A percentile compares a stretch with the other conserved stretches of the same genome.
Conservation (phyloP, 2,888 invertebrate species). For the Hydraecia micacea region DNA sequence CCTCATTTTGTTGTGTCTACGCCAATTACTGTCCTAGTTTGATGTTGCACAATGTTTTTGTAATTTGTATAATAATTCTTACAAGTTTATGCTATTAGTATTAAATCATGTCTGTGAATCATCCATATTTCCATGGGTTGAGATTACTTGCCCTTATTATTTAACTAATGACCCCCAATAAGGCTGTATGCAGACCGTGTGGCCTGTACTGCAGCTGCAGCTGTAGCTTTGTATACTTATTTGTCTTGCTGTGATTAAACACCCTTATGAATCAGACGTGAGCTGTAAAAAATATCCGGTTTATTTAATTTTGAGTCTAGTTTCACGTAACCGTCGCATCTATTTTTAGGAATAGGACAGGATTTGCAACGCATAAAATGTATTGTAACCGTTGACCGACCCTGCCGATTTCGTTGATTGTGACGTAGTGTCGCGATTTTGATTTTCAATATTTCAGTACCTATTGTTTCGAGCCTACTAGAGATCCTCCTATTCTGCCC, state of each 20-base stretch:
- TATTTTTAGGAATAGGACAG: background rate
- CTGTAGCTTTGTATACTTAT: background rate
- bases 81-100: constrained; percentile 43
- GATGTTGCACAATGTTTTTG: constrained; percentile 37
- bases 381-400: background rate
- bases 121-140: constrained; percentile 45
- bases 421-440: background rate
- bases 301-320: background rate
- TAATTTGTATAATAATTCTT: constrained; percentile 45
- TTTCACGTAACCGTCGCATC: background rate
- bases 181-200: background rate
- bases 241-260: background rate
- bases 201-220: too few species aligned
- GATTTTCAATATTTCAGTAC: background rate
- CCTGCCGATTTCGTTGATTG: background rate
- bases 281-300: background rate
- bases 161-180: constrained; percentile 33
- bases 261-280: background rate
- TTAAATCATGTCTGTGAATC: constrained; percentile 44
- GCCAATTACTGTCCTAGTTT: constrained; percentile 32
- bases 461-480: background rate
- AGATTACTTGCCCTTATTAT: constrained; percentile 42
- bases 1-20: constrained; percentile 28
- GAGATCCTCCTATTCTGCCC: background rate
- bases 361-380: background rate